These are phyloP conservation scores for Zophobas morio DNA, from an alignment of 1,140 invertebrate genomes.

Conservation along the genomic window DNA sequence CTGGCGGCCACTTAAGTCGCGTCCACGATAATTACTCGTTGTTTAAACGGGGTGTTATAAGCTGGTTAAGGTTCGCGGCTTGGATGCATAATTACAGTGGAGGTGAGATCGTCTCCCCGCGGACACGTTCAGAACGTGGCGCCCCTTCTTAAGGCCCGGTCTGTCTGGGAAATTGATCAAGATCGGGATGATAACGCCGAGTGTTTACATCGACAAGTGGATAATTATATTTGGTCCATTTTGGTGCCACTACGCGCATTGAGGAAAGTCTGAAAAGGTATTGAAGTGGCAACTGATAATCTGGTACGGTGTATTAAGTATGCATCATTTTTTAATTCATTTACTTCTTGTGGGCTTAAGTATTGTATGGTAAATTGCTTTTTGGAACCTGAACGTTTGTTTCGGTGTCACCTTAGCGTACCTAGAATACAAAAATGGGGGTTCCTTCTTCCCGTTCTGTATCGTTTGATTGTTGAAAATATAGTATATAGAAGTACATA, in stretches of 20 bases:
- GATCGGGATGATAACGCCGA: slow-evolving; percentile 33
- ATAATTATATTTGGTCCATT: slow-evolving; percentile 44
- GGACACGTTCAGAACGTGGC: slow-evolving; percentile 25
- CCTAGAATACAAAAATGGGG: no score
- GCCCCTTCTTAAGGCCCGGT: slow-evolving; percentile 19
- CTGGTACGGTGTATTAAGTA: no score
- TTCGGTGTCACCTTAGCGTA: no score
- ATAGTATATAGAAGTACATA: no score
- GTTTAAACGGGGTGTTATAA: slow-evolving; percentile 49
- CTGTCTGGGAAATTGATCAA: slow-evolving; percentile 45
- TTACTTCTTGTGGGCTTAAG: no score
- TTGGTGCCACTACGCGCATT: neutral
- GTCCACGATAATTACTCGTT: slow-evolving; percentile 43
- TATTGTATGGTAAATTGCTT: no score
- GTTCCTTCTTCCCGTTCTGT: no score
- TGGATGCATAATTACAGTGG: slow-evolving; percentile 40
- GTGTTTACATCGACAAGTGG: slow-evolving; percentile 49
- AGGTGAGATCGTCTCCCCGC: slow-evolving; percentile 10
- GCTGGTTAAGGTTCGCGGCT: slow-evolving; percentile 29
- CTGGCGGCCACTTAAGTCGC: slow-evolving; percentile 45
- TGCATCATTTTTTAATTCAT: no score
- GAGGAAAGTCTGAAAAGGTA: no score
- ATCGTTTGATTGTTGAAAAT: no score
- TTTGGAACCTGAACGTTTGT: no score
- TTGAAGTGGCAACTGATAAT: no score